Evolutionary conservation across 2,888 invertebrate genomes (phyloP).

Genomic region (Lymantria monacha): DNA sequence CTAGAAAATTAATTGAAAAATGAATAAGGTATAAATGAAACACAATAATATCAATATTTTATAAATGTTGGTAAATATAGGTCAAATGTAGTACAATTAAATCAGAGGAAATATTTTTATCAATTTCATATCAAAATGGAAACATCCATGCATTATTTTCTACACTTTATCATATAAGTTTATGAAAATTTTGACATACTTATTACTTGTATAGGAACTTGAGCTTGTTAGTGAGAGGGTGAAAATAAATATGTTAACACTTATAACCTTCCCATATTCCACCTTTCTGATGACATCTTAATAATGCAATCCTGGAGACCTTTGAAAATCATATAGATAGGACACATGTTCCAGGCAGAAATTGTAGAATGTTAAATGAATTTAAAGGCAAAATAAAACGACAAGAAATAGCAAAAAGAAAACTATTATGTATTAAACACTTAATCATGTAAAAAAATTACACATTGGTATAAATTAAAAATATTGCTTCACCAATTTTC

Average conservation of each 20-base stretch:
- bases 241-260: too few species aligned
- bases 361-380: not conserved
- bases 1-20: too few species aligned
- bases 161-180: slow-evolving; percentile 70
- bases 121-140: slow-evolving; percentile 80
- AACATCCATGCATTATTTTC: slow-evolving; percentile 77
- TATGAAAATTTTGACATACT: slow-evolving; percentile 57
- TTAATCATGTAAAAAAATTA: not conserved
- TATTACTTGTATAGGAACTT: slow-evolving; percentile 72
- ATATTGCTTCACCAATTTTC: not conserved
- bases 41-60: slow-evolving; percentile 73
- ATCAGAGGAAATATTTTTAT: slow-evolving; percentile 73
- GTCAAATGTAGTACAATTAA: slow-evolving; percentile 81
- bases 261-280: too few species aligned
- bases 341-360: too few species aligned
- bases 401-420: not conserved
- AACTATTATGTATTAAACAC: not conserved
- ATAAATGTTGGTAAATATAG: slow-evolving; percentile 82
- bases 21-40: slow-evolving; percentile 51
- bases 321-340: too few species aligned
- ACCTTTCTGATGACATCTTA: too few species aligned
- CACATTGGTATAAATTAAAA: not conserved
- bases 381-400: not conserved
- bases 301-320: too few species aligned
- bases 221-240: slow-evolving; percentile 55